A percentile compares a stretch with the other conserved stretches of the same genome.
These are phyloP conservation scores for Hypsibius dujardini DNA, from an alignment of 1,140 invertebrate genomes.

Conservation along the genomic window DNA sequence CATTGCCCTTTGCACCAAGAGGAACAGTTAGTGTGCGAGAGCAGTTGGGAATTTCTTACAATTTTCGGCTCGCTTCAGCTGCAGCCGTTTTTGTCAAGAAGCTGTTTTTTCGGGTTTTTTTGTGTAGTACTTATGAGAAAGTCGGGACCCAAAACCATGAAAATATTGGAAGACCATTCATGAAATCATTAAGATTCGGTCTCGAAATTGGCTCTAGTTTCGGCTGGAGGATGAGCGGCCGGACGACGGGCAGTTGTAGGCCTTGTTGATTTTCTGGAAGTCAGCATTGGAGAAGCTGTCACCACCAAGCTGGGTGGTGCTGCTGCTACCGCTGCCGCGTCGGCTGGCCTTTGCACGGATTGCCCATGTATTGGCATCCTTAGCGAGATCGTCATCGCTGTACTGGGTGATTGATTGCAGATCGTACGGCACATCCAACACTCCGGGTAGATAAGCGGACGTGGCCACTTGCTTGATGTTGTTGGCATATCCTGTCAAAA, in stretches of 20 bases:
- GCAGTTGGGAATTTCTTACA: too few relatives aligned
- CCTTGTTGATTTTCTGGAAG: neutral
- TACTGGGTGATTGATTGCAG: slow-evolving; percentile 14
- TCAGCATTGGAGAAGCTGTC: neutral
- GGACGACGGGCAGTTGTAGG: neutral
- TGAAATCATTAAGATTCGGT: too few relatives aligned
- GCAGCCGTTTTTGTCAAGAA: too few relatives aligned
- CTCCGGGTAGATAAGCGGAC: slow-evolving; percentile 9
- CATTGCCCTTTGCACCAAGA: too few relatives aligned
- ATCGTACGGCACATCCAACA: slow-evolving; percentile 11
- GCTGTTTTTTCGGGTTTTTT: too few relatives aligned
- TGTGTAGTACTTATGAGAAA: too few relatives aligned
- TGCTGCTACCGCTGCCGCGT: neutral
- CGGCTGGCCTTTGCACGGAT: slow-evolving; percentile 11
- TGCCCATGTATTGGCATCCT: neutral
- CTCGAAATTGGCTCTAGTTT: too few relatives aligned
- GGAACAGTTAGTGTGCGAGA: too few relatives aligned
- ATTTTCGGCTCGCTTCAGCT: too few relatives aligned
- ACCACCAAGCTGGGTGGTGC: neutral
- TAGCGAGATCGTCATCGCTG: neutral
- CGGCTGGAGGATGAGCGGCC: too few relatives aligned
- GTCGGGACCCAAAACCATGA: too few relatives aligned
- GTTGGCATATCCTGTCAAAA: neutral
- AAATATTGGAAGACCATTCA: too few relatives aligned
- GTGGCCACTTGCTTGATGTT: neutral